Percentiles rank a stretch among this genome's conserved stretches.
phyloP scores from a whole-genome alignment of 2,888 invertebrate species.

The Leptopilina myrica region DNA sequence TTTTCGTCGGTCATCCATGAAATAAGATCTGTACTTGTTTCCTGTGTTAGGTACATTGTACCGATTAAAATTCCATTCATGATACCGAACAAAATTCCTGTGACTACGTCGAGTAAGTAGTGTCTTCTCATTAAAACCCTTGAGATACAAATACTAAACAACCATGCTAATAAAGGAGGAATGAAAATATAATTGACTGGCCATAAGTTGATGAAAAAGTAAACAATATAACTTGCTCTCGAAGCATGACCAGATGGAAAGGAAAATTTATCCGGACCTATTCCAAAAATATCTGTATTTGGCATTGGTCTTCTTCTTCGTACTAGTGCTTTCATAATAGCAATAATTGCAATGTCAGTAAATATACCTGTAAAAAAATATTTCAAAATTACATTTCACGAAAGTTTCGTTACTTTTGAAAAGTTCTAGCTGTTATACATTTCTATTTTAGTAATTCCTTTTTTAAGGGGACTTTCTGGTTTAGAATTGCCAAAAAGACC shows the following conservation, averaged over 20 bases:
- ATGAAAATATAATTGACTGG: constrained; percentile 81
- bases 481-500: no score
- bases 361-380: constrained; percentile 83
- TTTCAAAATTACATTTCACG: neutral
- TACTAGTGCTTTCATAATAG: constrained; percentile 86
- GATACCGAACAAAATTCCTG: constrained; percentile 86
- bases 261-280: constrained; percentile 92
- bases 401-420: neutral
- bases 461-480: no score
- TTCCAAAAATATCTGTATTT: constrained; percentile 82
- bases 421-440: no score
- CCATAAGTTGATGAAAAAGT: constrained; percentile 84
- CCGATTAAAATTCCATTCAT: constrained; percentile 82
- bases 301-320: constrained; percentile 86
- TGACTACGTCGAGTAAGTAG: constrained; percentile 89
- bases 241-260: constrained; percentile 98
- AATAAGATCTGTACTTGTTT: constrained; percentile 80
- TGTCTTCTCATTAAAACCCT: constrained; percentile 91
- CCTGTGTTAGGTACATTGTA: constrained; percentile 84
- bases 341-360: constrained; percentile 88
- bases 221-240: constrained; percentile 86
- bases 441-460: no score
- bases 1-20: constrained; percentile 83
- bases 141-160: constrained; percentile 85
- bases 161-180: constrained; percentile 86